These are phyloP conservation scores for Crocodylus rhombifer DNA, from an alignment of 2,797 vertebrate genomes.

Conservation along the genomic window DNA sequence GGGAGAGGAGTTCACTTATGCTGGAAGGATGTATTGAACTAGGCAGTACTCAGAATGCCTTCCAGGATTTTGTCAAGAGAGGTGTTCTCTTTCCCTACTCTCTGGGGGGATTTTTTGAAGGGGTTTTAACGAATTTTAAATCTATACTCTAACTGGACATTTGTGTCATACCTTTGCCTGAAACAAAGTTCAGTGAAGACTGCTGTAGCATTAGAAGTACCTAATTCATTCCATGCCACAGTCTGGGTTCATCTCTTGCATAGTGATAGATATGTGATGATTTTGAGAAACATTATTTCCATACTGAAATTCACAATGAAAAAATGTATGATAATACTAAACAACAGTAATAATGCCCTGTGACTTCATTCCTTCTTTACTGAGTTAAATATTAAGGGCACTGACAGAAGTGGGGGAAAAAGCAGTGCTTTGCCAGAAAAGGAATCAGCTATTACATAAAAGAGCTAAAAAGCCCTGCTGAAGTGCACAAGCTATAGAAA, in stretches of 20 bases:
- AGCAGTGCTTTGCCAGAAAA: no score
- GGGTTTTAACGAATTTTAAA: neutral
- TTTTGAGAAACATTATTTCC: neutral
- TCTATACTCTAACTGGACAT: neutral
- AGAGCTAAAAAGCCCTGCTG: no score
- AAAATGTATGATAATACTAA: neutral
- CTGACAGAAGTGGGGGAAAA: no score
- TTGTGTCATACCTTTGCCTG: neutral
- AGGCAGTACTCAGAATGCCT: neutral
- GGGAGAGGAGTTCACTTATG: neutral
- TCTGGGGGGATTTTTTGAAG: neutral
- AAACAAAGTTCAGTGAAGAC: neutral
- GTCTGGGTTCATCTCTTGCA: neutral
- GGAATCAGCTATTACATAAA: no score
- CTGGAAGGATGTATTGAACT: neutral
- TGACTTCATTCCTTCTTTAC: neutral
- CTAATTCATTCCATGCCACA: neutral
- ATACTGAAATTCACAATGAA: neutral
- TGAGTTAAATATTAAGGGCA: neutral
- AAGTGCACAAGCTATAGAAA: no score
- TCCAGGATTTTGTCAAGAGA: neutral
- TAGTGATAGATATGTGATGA: accelerated
- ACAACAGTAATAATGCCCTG: neutral
- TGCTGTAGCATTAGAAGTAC: neutral
- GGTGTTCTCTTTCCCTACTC: neutral